Conservation (phyloP, 2,888 invertebrate genomes). For the Podotricha telesiphe region DNA sequence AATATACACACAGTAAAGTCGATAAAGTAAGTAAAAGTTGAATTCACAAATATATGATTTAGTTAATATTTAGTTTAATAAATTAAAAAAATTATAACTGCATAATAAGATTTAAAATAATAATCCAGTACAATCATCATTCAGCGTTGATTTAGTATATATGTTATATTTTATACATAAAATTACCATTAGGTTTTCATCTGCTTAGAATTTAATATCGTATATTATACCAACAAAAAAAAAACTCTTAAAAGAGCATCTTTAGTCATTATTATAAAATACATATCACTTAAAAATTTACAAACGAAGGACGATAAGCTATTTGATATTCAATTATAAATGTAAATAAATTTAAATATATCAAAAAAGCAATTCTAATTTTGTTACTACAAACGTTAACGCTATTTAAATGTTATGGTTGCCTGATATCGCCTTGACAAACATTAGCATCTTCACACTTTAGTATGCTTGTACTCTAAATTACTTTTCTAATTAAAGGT, state of each 20-base stretch:
- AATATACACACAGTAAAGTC: too few species aligned
- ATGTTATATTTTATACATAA: neutral
- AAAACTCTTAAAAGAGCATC: neutral
- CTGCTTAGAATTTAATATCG: neutral
- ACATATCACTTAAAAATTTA: slow-evolving; percentile 12
- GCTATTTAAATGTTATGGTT: slow-evolving; percentile 31
- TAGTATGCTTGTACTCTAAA: neutral
- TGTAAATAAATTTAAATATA: slow-evolving; percentile 24
- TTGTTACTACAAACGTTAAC: neutral
- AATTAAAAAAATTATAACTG: too few species aligned
- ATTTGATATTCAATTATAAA: slow-evolving; percentile 16
- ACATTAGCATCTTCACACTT: slow-evolving; percentile 14
- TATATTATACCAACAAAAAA: neutral
- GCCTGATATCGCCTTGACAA: slow-evolving; percentile 14
- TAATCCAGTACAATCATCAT: neutral
- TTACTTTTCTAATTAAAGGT: neutral
- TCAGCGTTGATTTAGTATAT: neutral
- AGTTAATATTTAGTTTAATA: too few species aligned
- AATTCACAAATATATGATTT: too few species aligned
- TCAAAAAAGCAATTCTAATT: slow-evolving; percentile 19
- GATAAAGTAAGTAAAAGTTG: too few species aligned
- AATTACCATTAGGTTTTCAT: neutral
- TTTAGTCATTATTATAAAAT: neutral
- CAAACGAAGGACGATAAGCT: slow-evolving; percentile 2
- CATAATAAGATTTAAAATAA: neutral